Evolutionary conservation across 2,797 vertebrate species (phyloP), one percentile per base, ranked within the genome.

Genomic region (Margarornis squamiger): DNA sequence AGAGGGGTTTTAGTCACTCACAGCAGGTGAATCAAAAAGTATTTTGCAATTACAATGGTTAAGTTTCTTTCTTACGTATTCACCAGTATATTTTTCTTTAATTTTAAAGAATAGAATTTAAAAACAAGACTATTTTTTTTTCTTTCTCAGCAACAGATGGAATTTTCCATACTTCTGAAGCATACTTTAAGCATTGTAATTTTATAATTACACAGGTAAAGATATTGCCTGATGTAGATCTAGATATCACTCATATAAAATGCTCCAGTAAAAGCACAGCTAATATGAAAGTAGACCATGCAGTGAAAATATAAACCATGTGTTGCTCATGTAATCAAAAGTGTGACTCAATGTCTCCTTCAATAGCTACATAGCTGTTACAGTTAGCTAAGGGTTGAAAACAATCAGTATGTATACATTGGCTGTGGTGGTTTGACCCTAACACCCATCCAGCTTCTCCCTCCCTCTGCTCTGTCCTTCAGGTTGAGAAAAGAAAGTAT

Each of bases 1-100:
- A 61, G 18, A 22, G 19, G 17, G 7, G 77, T 92, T 92, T 94
- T 94, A 88, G 94, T 95, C 92, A 94, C 71, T 87, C 86, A 10
- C 6, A 54, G 43, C 48, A 90, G 71, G 90, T 87, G 83, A 95
- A 74, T 36, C 13, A 36, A 88, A 84, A 63, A 79, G 7, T 27
- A 61, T 88, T 94, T 93, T 93, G 9, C 66, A 93, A 58, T 58
- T 51, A 66, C 46, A 68, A 23, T 82, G 24, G 20, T 48, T 36
- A 93, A 51, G 3, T 58, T 17, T 91, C 57, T 94, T 76, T 36
- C 8, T 86, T 85, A 34, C 21, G 6, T 12, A 23, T 58, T 93
- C 7, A 18, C 8, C 14, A 24, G 7, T 20, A 63, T 83, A 46
- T 67, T 63, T 46, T 49, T 12, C 21, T 71, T 76, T 59, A 70